Evolutionary conservation across 2,797 vertebrate species (phyloP).

Genomic region (Gobionotothen gibberifrons): DNA sequence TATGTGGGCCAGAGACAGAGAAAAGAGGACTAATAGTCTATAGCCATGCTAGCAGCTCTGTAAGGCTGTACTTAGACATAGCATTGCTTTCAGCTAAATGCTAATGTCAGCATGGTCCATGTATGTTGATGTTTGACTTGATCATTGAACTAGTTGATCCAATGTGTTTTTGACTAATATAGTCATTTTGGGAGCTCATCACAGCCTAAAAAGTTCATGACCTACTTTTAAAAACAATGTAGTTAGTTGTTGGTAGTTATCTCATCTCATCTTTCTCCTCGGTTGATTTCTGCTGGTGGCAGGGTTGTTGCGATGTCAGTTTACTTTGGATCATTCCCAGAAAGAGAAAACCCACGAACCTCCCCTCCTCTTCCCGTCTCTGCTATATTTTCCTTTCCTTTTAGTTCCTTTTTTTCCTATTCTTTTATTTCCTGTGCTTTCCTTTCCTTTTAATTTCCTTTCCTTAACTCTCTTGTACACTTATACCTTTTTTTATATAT

Average conservation of each 20-base stretch:
- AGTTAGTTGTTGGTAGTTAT: slow-evolving; percentile 65
- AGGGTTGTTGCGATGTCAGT: slow-evolving; percentile 61
- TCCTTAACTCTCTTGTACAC: slow-evolving; percentile 1
- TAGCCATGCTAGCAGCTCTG: neutral
- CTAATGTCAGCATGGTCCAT: neutral
- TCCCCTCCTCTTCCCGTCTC: slow-evolving; percentile 11
- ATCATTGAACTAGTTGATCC: neutral
- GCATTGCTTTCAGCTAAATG: slow-evolving; percentile 2
- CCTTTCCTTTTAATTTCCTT: neutral
- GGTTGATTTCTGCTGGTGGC: slow-evolving; percentile 60
- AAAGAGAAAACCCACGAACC: slow-evolving; percentile 55
- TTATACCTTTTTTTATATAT: slow-evolving; percentile 21
- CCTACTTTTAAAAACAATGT: slow-evolving; percentile 69
- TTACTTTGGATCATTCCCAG: slow-evolving; percentile 67
- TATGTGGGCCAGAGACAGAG: slow-evolving; percentile 17
- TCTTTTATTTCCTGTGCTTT: neutral
- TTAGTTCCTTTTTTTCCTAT: neutral
- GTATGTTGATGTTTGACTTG: neutral
- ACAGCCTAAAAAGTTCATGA: slow-evolving; percentile 58
- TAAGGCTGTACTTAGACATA: too few relatives aligned
- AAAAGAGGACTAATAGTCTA: neutral
- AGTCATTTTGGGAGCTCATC: slow-evolving; percentile 36
- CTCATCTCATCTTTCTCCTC: slow-evolving; percentile 59
- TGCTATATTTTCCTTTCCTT: slow-evolving; percentile 27
- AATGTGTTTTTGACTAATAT: slow-evolving; percentile 3